Percentiles rank a stretch among this genome's conserved stretches.
Conservation (phyloP, 2,888 invertebrate species). For the Synanthedon formicaeformis region DNA sequence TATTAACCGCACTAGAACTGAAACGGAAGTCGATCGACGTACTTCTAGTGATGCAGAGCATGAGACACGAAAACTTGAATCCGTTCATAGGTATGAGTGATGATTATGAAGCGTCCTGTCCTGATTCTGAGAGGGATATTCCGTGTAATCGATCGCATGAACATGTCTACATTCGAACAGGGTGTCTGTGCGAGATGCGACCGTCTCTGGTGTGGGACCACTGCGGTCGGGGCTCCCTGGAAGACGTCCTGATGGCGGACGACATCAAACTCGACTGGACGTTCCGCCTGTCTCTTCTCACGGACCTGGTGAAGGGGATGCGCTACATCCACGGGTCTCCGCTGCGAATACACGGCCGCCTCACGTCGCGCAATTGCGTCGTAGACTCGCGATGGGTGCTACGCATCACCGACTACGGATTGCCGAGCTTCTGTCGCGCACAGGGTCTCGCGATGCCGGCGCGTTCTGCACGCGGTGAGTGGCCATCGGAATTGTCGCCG, state of each 20-base stretch:
- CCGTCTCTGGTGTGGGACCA: conserved; percentile 89
- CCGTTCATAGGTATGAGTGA: conserved; percentile 76
- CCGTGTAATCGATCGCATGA: not conserved
- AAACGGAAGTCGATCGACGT: conserved; percentile 85
- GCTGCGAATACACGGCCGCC: conserved; percentile 85
- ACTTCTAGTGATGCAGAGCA: conserved; percentile 81
- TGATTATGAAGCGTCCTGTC: not conserved
- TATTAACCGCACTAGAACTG: conserved; percentile 75
- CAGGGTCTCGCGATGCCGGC: conserved; percentile 75
- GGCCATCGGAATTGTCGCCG: too few relatives aligned
- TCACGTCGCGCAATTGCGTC: conserved; percentile 91
- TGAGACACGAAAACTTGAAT: conserved; percentile 93
- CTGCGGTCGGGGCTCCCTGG: conserved; percentile 88
- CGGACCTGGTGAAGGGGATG: conserved; percentile 94
- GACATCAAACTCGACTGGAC: conserved; percentile 96
- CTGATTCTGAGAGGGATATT: not conserved
- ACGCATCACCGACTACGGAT: conserved; percentile 92
- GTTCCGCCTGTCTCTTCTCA: conserved; percentile 91
- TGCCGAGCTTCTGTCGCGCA: conserved; percentile 80
- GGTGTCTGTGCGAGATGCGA: conserved; percentile 84
- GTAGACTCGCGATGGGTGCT: conserved; percentile 97
- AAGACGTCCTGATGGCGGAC: conserved; percentile 89
- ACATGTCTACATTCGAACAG: conserved; percentile 19
- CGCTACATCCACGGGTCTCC: conserved; percentile 88
- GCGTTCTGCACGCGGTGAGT: conserved; percentile 76